Percentiles rank a stretch among this genome's conserved stretches.
These are phyloP conservation scores for Chironomus tentans DNA, from an alignment of 2,888 invertebrate species.

Conservation along the genomic window DNA sequence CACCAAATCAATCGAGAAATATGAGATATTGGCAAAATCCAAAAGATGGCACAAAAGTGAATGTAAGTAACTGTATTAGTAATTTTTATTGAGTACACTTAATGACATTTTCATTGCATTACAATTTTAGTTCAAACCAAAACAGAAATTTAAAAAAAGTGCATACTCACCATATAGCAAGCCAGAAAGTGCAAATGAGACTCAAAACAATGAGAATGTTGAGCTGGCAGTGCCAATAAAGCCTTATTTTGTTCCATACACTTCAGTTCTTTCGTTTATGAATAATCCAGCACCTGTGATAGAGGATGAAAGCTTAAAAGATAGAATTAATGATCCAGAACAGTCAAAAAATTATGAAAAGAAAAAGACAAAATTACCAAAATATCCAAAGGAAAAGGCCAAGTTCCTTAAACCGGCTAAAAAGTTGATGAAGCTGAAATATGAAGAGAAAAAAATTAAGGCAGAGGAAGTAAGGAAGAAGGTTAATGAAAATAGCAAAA, in stretches of 20 bases:
- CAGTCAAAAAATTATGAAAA: background rate
- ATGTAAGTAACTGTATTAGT: background rate
- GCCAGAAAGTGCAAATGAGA: background rate
- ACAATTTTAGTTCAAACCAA: background rate
- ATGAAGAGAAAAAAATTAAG: background rate
- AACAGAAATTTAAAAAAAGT: background rate
- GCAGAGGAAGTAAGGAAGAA: background rate
- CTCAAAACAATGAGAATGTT: background rate
- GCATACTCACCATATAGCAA: background rate
- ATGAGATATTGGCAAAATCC: slow-evolving; percentile 2
- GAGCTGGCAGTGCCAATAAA: background rate
- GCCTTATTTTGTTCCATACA: background rate
- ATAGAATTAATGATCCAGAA: background rate
- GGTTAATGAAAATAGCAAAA: background rate
- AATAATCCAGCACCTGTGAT: background rate
- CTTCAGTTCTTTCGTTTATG: background rate
- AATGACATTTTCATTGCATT: too few species aligned
- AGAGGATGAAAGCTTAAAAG: background rate
- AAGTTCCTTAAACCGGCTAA: slow-evolving; percentile 8
- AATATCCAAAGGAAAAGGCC: background rate
- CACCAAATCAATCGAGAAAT: background rate
- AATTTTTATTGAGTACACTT: too few species aligned
- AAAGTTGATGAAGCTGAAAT: slow-evolving; percentile 2
- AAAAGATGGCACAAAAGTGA: background rate
- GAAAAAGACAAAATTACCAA: background rate